Base-by-base conservation (phyloP, 1,140 invertebrate genomes). In the Magallana ariakensis region DNA sequence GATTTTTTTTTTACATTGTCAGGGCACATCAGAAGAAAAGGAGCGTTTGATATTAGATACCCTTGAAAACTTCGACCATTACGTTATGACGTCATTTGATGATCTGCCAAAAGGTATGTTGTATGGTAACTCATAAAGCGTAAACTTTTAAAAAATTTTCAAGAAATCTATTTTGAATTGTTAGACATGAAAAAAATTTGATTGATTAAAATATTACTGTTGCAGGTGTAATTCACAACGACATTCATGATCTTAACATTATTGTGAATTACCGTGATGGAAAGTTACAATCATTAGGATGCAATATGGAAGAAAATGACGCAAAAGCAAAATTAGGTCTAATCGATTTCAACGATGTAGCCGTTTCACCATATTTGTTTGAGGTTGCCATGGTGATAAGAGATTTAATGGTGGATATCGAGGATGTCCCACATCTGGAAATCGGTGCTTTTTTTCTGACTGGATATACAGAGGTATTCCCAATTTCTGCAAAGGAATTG, bases 241-340 rank as follows among this genome's bases (percentile, higher is more conserved):
- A 82, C 33, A 82, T 82, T 22, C 80, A 82, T 82, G 80, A 82
- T 11, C 54, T 55, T 16, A 82, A 82, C 19, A 82, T 82, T 9
- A 82, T 82, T 55, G 80, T 82, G 3, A 82, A 82, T 82, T 82
- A 82, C 54, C 53, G 54, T 16, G 80, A 82, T 16, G 80, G 80
- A 54, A 56, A 82, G 15, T 22, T 82, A 55, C 46, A 55, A 11
- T 53, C 80, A 8, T 10, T 82, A 55, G 53, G 16, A 16, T 9
- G 11, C 46, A 16, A 16, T 22, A 9, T 0, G 46, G 54, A 54
- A n/a, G n/a, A 54, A 11, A 54, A n/a, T 8, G 15, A 13, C 10
- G 46, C 4, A 10, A 53, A 82, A 82, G 16, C 46, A 4, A 82
- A 55, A 53, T 82, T n/a, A 0, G 80, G 46, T 7, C 54, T 82